phyloP scores from a whole-genome alignment of 2,888 invertebrate genomes.

The Polyommatus iphigenia region DNA sequence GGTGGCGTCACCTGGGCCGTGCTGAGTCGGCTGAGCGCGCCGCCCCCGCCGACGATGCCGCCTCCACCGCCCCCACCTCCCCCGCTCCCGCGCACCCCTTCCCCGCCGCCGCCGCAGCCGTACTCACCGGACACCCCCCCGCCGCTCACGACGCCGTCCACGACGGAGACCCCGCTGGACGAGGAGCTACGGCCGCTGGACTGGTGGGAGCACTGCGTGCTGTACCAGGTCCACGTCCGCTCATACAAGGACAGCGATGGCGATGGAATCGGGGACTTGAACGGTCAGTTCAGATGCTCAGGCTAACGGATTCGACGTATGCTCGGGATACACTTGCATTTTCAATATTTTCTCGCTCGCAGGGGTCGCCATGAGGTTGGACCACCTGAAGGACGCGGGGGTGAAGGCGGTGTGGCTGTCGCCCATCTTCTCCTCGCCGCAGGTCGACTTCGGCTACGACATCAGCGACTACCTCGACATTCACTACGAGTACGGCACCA shows the following conservation, averaged over 20 bases:
- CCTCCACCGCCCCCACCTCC: background rate
- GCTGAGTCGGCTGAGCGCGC: slow-evolving; percentile 47
- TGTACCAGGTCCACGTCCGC: slow-evolving; percentile 93
- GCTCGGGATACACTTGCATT: background rate
- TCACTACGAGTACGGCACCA: slow-evolving; percentile 86
- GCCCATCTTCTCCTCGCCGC: slow-evolving; percentile 90
- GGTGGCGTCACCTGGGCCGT: slow-evolving; percentile 64
- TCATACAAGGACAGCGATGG: slow-evolving; percentile 91
- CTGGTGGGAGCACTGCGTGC: slow-evolving; percentile 91
- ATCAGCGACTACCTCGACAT: slow-evolving; percentile 88
- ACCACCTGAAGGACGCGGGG: slow-evolving; percentile 84
- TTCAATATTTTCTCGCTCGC: slow-evolving; percentile 30
- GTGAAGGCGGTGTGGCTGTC: slow-evolving; percentile 91
- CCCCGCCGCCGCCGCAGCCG: background rate
- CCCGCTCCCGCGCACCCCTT: background rate
- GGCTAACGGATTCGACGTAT: background rate
- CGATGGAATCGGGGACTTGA: slow-evolving; percentile 93
- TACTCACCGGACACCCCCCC: background rate
- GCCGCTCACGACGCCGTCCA: background rate
- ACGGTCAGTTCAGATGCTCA: slow-evolving; percentile 72
- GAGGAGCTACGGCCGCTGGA: slow-evolving; percentile 63
- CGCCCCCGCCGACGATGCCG: slow-evolving; percentile 29
- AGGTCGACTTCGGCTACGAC: slow-evolving; percentile 94
- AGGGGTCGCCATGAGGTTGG: slow-evolving; percentile 79
- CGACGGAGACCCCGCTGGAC: background rate